Percentiles rank a stretch among this genome's conserved stretches.
phyloP scores from a whole-genome alignment of 2,797 vertebrate species.

The Myotis findleyi region DNA sequence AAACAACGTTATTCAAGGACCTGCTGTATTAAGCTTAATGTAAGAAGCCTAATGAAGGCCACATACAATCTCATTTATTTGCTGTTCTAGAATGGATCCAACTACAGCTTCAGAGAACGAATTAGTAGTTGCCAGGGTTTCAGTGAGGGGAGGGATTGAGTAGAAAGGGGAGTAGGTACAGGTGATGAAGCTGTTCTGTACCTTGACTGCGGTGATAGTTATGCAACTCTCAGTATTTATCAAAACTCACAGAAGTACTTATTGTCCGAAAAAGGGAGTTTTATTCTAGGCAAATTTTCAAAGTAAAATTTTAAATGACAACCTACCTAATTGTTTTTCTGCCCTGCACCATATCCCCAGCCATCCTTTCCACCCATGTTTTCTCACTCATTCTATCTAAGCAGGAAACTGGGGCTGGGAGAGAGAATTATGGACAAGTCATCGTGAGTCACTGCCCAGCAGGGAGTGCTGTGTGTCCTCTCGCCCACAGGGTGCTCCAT shows the following conservation, averaged over 20 bases:
- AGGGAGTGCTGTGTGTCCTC: background rate
- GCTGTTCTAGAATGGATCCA: background rate
- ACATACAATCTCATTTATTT: background rate
- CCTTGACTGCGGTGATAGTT: background rate
- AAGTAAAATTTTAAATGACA: background rate
- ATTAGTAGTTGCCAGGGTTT: background rate
- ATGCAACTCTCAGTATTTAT: background rate
- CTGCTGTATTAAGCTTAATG: background rate
- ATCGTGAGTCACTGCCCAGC: background rate
- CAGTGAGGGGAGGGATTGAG: background rate
- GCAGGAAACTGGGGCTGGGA: background rate
- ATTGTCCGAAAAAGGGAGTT: background rate
- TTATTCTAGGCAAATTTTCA: background rate
- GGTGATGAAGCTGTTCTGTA: background rate
- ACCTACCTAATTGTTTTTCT: background rate
- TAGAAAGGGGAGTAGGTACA: background rate
- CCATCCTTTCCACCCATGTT: background rate
- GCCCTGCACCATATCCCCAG: background rate
- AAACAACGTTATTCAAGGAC: background rate
- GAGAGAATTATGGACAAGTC: background rate
- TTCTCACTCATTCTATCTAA: background rate
- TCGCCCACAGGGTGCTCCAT: background rate
- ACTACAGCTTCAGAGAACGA: background rate
- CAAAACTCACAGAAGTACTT: background rate
- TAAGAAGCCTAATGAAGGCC: background rate